Conservation (phyloP, 2,888 invertebrate species). For the Trilocha varians region DNA sequence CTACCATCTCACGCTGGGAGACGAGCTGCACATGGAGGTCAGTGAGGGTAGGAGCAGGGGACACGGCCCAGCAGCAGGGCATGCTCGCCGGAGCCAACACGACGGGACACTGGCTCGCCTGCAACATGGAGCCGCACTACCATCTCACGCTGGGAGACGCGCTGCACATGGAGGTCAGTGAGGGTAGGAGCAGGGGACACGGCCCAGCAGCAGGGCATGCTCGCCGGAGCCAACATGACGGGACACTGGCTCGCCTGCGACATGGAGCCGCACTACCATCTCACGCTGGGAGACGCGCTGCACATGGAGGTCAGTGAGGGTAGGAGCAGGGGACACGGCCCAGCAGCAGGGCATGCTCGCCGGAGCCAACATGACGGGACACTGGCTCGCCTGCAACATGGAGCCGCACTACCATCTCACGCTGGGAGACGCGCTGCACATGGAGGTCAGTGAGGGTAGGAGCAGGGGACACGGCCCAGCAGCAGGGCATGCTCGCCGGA, state of each 20-base stretch:
- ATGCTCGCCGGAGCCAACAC: conserved; percentile 54
- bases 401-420: conserved; percentile 42
- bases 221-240: conserved; percentile 61
- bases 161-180: conserved; percentile 34
- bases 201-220: conserved; percentile 45
- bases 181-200: conserved; percentile 19
- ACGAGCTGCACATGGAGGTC: conserved; percentile 36
- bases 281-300: conserved; percentile 30
- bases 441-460: conserved; percentile 31
- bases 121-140: conserved; percentile 52
- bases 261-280: conserved; percentile 43
- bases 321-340: too few species aligned
- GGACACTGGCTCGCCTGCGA: conserved; percentile 54
- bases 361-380: neutral
- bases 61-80: conserved; percentile 48
- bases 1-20: conserved; percentile 34
- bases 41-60: conserved; percentile 2
- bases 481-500: neutral
- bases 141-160: conserved; percentile 29
- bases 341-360: neutral
- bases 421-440: conserved; percentile 30
- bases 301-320: conserved; percentile 31
- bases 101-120: conserved; percentile 53
- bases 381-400: conserved; percentile 33
- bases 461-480: too few species aligned